A percentile compares a stretch with the other conserved stretches of the same genome.
Evolutionary conservation across 2,797 vertebrate genomes (phyloP).

Genomic region (Siniperca undulata): DNA sequence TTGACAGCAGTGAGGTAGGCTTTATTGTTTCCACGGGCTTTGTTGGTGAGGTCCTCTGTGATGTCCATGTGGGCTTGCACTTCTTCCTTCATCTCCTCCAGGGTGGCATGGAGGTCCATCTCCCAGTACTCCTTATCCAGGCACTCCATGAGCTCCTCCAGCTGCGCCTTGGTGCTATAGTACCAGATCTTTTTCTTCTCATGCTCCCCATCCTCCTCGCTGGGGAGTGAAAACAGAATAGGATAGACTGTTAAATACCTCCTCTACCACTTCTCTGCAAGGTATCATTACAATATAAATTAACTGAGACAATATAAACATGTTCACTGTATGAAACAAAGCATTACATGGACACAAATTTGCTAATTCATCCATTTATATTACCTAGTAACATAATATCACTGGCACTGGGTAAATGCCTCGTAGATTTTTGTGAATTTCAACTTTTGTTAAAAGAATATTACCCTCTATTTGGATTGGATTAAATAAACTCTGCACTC

Average conservation of each 20-base stretch:
- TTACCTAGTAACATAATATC: too few species aligned
- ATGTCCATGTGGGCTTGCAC: slow-evolving; percentile 95
- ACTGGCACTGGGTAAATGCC: neutral
- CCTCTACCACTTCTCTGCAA: neutral
- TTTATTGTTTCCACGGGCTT: slow-evolving; percentile 94
- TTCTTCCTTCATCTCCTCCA: slow-evolving; percentile 95
- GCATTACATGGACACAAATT: neutral
- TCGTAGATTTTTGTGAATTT: neutral
- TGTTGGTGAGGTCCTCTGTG: slow-evolving; percentile 96
- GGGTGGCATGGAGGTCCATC: slow-evolving; percentile 90
- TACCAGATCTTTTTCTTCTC: slow-evolving; percentile 97
- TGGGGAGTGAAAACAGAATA: slow-evolving; percentile 60
- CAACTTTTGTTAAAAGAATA: neutral
- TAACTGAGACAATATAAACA: neutral
- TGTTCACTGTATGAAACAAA: neutral
- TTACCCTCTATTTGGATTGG: neutral
- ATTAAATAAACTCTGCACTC: neutral
- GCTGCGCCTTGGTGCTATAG: slow-evolving; percentile 94
- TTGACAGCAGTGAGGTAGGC: slow-evolving; percentile 94
- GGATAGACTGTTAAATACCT: neutral
- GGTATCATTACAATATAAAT: neutral
- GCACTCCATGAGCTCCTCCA: slow-evolving; percentile 90
- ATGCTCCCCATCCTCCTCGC: slow-evolving; percentile 94
- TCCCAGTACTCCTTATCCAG: slow-evolving; percentile 97
- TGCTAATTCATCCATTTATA: neutral